These are phyloP conservation scores for Colistium nudipinnis DNA, from an alignment of 2,113 vertebrate species.

Conservation along the genomic window DNA sequence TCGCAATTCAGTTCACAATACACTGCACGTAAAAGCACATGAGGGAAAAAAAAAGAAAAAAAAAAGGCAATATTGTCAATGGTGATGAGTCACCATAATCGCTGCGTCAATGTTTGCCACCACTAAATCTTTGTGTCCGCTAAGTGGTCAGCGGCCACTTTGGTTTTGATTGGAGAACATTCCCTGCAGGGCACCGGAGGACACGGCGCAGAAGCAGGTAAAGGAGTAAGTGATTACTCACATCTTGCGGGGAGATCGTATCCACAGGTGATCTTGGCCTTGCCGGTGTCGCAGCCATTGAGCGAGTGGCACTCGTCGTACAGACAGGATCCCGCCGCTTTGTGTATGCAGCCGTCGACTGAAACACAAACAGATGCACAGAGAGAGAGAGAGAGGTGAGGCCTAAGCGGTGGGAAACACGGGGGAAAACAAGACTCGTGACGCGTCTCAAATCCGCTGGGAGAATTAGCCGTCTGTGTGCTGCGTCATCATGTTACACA, in stretches of 20 bases:
- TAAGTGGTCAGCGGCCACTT: conserved; percentile 25
- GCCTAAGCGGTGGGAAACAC: conserved; percentile 27
- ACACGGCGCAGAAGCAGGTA: conserved; percentile 24
- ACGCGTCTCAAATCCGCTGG: conserved; percentile 28
- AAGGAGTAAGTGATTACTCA: conserved; percentile 80
- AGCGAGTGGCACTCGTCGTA: conserved; percentile 93
- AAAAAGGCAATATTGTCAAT: conserved; percentile 1
- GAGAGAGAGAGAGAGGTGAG: conserved; percentile 39
- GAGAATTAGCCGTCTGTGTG: conserved; percentile 38
- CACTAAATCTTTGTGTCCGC: conserved; percentile 41
- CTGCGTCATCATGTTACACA: conserved; percentile 48
- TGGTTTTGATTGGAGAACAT: too few species aligned
- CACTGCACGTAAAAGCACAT: neutral
- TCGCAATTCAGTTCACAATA: too few species aligned
- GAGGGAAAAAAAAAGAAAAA: neutral
- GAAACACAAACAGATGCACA: conserved; percentile 63
- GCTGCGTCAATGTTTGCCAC: conserved; percentile 12
- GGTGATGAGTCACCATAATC: conserved; percentile 43
- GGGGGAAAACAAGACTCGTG: neutral
- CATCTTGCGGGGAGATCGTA: conserved; percentile 96
- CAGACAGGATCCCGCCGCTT: conserved; percentile 92
- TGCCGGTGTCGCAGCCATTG: conserved; percentile 94
- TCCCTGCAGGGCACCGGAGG: conserved; percentile 7
- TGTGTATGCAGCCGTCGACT: conserved; percentile 99
- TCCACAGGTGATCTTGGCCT: conserved; percentile 96